Percentiles rank a stretch among this genome's conserved stretches.
phyloP scores from a whole-genome alignment of 2,888 invertebrate species.

The Melanargia galathea region DNA sequence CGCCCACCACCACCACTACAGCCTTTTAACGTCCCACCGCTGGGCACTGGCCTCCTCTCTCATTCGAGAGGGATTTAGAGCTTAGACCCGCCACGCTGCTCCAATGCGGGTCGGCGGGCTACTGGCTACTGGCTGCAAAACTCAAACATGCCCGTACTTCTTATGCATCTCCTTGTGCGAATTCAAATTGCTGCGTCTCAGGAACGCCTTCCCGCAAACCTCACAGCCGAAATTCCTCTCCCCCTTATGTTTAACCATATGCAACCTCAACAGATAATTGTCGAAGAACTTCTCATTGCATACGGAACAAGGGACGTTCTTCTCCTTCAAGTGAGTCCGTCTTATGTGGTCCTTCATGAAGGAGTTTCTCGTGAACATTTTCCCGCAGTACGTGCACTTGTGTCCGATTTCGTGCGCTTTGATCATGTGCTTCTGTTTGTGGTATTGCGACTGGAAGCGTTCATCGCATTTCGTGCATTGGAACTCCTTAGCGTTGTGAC shows the following conservation, averaged over 20 bases:
- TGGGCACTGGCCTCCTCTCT: too few species aligned
- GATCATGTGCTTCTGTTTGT: conserved; percentile 78
- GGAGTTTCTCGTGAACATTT: conserved; percentile 74
- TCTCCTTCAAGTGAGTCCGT: conserved; percentile 73
- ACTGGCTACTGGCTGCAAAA: not conserved
- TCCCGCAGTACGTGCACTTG: conserved; percentile 66
- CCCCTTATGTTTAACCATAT: conserved; percentile 80
- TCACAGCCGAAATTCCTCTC: conserved; percentile 81
- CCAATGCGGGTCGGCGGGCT: too few species aligned
- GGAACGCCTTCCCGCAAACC: conserved; percentile 81
- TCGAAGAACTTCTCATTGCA: conserved; percentile 73
- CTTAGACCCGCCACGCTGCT: too few species aligned
- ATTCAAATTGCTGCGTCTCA: conserved; percentile 82
- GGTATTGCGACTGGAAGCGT: conserved; percentile 76
- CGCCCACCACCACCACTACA: too few species aligned
- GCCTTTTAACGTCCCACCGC: too few species aligned
- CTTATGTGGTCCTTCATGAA: conserved; percentile 74
- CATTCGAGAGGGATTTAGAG: too few species aligned
- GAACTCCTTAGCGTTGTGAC: conserved; percentile 67
- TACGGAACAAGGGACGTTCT: conserved; percentile 67
- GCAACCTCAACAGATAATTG: conserved; percentile 66
- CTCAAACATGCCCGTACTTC: conserved; percentile 61
- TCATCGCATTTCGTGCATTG: conserved; percentile 71
- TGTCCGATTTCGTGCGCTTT: conserved; percentile 72
- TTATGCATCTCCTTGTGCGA: conserved; percentile 81